Percentiles rank a stretch among this genome's conserved stretches.
Conservation (phyloP, 2,888 invertebrate genomes). For the Machimus atricapillus region DNA sequence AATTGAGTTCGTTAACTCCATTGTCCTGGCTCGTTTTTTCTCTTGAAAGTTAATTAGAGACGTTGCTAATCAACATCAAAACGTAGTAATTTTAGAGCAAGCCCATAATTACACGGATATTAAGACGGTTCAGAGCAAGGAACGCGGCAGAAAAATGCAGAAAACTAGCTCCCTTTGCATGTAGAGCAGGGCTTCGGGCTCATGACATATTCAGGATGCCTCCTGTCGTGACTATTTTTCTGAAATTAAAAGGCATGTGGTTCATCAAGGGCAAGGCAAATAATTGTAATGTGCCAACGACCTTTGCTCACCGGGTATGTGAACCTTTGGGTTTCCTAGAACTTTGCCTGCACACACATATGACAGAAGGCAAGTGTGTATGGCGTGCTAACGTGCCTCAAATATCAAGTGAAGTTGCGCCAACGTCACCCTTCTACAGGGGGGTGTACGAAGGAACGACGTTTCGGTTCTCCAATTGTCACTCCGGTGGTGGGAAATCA, state of each 20-base stretch:
- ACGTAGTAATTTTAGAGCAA: neutral
- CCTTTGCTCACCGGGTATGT: neutral
- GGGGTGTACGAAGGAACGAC: neutral
- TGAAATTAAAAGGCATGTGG: neutral
- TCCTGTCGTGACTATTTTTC: neutral
- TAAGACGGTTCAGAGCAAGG: neutral
- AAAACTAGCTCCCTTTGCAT: neutral
- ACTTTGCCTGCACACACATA: neutral
- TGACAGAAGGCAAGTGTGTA: neutral
- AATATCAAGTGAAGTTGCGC: neutral
- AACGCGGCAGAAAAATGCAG: neutral
- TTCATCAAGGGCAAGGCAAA: neutral
- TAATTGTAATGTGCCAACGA: neutral
- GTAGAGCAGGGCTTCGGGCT: neutral
- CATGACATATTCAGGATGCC: neutral
- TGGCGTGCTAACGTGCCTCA: neutral
- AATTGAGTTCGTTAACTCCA: neutral
- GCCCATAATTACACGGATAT: neutral
- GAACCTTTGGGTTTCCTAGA: neutral
- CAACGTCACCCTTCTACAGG: neutral
- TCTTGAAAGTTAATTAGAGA: neutral
- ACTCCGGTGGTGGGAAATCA: neutral
- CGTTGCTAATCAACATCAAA: neutral
- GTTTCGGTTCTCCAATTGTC: neutral
- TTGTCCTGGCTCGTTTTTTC: neutral